Evolutionary conservation across 2,888 invertebrate species (phyloP).

Genomic region (Tenthredo mesomela): DNA sequence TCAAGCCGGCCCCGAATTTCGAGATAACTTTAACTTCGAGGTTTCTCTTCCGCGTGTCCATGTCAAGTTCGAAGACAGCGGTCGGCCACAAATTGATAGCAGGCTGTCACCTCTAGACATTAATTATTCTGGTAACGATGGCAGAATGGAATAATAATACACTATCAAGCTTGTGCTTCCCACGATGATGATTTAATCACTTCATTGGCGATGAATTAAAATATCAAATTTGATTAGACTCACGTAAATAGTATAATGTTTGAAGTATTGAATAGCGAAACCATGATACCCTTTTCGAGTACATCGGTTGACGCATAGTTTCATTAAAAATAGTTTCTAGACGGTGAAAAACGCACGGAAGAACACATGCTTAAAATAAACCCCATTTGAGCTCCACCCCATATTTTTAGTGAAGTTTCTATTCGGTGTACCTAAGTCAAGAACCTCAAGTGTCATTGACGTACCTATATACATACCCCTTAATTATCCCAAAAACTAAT

Average conservation of each 20-base stretch:
- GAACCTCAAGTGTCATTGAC: not conserved
- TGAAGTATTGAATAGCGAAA: not conserved
- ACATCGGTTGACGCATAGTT: conserved; percentile 18
- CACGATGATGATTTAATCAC: not conserved
- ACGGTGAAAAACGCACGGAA: conserved; percentile 11
- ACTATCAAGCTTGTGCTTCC: not conserved
- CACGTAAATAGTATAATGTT: not conserved
- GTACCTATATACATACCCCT: conserved; percentile 3
- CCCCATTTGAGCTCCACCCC: conserved; percentile 9
- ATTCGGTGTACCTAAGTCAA: conserved; percentile 1
- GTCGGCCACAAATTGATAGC: conserved; percentile 1
- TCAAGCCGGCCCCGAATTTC: not conserved
- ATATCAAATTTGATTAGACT: not conserved
- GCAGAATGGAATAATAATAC: not conserved
- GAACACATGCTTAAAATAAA: conserved; percentile 38
- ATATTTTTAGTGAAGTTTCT: conserved; percentile 13
- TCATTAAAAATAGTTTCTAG: conserved; percentile 30
- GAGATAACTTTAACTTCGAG: not conserved
- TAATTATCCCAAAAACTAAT: conserved; percentile 36
- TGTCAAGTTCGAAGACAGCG: conserved; percentile 2
- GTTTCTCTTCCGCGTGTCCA: not conserved
- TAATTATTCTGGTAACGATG: not conserved
- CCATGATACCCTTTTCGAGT: not conserved
- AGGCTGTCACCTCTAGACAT: conserved; percentile 18
- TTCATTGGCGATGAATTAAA: not conserved